Percentiles rank a stretch among this genome's conserved stretches.
These are phyloP conservation scores for Pseudopleuronectes americanus DNA, from an alignment of 2,797 vertebrate genomes.

Conservation along the genomic window DNA sequence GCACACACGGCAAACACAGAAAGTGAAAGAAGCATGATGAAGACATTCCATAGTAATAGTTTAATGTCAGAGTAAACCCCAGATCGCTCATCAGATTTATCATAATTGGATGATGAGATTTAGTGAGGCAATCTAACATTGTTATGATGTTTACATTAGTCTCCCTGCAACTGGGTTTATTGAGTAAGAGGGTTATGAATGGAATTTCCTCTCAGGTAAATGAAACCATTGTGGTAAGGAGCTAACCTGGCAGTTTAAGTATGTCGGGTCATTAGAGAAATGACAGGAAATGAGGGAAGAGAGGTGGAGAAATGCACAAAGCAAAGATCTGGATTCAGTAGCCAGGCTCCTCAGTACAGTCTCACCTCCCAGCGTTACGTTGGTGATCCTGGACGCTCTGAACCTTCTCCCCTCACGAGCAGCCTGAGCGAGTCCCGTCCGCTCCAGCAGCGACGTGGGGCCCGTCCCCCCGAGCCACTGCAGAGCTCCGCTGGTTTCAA, in stretches of 20 bases:
- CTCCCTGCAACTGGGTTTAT: conserved; percentile 19
- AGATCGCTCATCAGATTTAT: conserved; percentile 21
- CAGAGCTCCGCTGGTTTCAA: conserved; percentile 74
- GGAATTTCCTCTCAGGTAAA: conserved; percentile 2
- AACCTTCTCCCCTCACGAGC: conserved; percentile 67
- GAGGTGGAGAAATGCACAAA: background rate
- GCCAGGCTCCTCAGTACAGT: no score
- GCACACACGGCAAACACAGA: background rate
- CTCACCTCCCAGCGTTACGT: conserved; percentile 84
- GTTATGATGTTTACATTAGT: conserved; percentile 35
- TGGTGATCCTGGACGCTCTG: conserved; percentile 74
- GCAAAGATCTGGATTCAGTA: no score
- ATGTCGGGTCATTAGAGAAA: background rate
- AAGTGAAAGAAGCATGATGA: conserved; percentile 6
- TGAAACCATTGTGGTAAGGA: no score
- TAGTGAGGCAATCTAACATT: conserved; percentile 34
- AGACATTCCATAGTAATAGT: conserved; percentile 6
- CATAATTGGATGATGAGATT: conserved; percentile 29
- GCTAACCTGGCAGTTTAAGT: background rate
- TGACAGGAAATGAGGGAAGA: background rate
- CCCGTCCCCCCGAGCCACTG: conserved; percentile 61
- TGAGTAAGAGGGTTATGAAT: conserved; percentile 18
- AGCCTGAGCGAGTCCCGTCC: conserved; percentile 70
- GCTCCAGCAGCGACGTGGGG: conserved; percentile 76
- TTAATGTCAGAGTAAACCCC: background rate